A percentile compares a stretch with the other conserved stretches of the same genome.
Conservation (phyloP, 2,888 invertebrate species). For the Lathronympha strigana region DNA sequence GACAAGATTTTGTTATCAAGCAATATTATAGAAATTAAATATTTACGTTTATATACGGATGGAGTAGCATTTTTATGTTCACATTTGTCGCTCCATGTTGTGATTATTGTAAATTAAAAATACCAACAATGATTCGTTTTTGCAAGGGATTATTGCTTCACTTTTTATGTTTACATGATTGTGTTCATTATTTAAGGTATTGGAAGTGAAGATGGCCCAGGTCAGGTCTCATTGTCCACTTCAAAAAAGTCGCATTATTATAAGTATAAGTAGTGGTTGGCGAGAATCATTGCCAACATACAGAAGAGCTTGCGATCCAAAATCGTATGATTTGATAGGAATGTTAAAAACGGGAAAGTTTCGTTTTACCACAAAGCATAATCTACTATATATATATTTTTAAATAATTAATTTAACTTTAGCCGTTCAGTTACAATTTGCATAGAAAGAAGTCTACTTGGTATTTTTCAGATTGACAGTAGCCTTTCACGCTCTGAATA, state of each 20-base stretch:
- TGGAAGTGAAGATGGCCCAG: too few species aligned
- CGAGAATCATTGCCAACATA: not conserved
- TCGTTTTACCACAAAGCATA: not conserved
- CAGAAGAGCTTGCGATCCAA: not conserved
- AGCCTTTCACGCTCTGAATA: slow-evolving; percentile 42
- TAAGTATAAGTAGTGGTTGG: too few species aligned
- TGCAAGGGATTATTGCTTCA: not conserved
- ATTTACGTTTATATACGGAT: not conserved
- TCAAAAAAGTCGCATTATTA: too few species aligned
- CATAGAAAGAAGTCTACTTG: not conserved
- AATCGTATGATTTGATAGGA: not conserved
- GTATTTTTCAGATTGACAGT: slow-evolving; percentile 19
- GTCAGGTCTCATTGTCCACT: too few species aligned
- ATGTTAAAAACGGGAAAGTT: not conserved
- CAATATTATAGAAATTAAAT: slow-evolving; percentile 16
- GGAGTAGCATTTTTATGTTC: slow-evolving; percentile 3
- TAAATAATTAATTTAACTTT: not conserved
- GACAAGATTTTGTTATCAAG: slow-evolving; percentile 4
- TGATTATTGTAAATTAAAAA: not conserved
- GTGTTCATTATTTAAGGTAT: too few species aligned
- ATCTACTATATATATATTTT: not conserved
- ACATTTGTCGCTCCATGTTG: slow-evolving; percentile 5
- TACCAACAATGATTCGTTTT: not conserved
- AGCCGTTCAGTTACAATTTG: not conserved
- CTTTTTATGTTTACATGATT: not conserved